phyloP scores from a whole-genome alignment of 2,113 vertebrate species.

The Otolemur garnettii region DNA sequence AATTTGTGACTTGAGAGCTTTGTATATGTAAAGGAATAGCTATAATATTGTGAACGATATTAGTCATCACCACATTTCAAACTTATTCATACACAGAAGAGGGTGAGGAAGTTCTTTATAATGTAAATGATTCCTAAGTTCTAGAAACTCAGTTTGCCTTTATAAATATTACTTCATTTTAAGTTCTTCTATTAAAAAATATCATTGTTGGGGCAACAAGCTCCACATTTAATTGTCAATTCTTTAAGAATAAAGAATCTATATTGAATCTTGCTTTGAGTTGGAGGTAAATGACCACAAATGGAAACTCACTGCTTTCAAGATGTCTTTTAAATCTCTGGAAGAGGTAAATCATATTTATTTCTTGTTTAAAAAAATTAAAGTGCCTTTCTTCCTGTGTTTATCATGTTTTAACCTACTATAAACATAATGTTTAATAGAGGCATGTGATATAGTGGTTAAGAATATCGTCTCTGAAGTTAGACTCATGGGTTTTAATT shows the following conservation, averaged over 20 bases:
- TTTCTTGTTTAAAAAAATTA: slow-evolving; percentile 17
- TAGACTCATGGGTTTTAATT: slow-evolving; percentile 2
- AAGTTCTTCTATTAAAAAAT: slow-evolving; percentile 74
- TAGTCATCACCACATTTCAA: slow-evolving; percentile 71
- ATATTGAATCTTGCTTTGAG: not conserved
- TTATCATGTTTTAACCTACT: not conserved
- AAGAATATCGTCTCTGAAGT: not conserved
- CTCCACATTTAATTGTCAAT: slow-evolving; percentile 56
- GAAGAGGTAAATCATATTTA: slow-evolving; percentile 10
- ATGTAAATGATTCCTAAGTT: slow-evolving; percentile 76
- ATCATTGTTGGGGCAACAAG: slow-evolving; percentile 75
- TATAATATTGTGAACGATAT: slow-evolving; percentile 53
- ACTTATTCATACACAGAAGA: slow-evolving; percentile 73
- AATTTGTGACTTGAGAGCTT: slow-evolving; percentile 70
- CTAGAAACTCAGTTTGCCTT: slow-evolving; percentile 72
- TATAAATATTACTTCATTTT: slow-evolving; percentile 75
- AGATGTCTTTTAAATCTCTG: not conserved
- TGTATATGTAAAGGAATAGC: slow-evolving; percentile 36
- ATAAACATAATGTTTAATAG: not conserved
- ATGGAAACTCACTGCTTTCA: not conserved
- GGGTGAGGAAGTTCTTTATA: slow-evolving; percentile 76
- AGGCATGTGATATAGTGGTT: not conserved
- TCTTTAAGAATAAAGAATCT: slow-evolving; percentile 34
- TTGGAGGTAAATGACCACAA: not conserved
- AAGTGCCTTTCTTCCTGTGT: not conserved